Evolutionary conservation across 2,888 invertebrate species (phyloP).

Genomic region (Drosophila cognata): DNA sequence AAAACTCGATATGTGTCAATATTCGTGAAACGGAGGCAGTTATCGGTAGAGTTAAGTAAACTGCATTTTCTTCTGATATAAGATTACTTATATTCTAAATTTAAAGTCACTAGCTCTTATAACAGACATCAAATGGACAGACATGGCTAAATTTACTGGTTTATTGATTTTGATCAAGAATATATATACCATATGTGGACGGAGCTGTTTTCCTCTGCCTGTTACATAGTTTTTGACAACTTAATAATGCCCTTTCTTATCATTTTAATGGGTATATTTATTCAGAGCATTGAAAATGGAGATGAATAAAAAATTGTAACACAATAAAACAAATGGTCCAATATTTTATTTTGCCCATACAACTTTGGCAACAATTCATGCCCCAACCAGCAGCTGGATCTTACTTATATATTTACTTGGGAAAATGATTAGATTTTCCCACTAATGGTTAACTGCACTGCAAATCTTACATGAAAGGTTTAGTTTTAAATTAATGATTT

Average conservation of each 20-base stretch:
- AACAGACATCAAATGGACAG: no score
- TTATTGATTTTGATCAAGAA: not conserved
- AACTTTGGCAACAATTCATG: not conserved
- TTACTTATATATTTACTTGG: not conserved
- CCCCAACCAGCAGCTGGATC: not conserved
- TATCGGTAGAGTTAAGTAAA: no score
- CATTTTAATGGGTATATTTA: not conserved
- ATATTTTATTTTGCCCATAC: not conserved
- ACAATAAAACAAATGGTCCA: not conserved
- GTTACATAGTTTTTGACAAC: not conserved
- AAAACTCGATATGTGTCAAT: no score
- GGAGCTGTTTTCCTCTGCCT: not conserved
- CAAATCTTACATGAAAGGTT: not conserved
- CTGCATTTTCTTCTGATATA: no score
- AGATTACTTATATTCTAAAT: no score
- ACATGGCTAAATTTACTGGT: not conserved
- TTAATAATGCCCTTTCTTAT: not conserved
- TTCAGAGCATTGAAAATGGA: not conserved
- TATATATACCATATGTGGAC: not conserved
- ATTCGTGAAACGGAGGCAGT: no score
- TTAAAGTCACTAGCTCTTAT: no score
- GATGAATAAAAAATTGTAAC: not conserved
- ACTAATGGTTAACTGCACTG: not conserved
- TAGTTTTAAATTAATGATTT: not conserved
- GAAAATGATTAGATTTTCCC: not conserved